Conservation (phyloP, 2,797 vertebrate species). For the Myiothlypis chrysogaster region DNA sequence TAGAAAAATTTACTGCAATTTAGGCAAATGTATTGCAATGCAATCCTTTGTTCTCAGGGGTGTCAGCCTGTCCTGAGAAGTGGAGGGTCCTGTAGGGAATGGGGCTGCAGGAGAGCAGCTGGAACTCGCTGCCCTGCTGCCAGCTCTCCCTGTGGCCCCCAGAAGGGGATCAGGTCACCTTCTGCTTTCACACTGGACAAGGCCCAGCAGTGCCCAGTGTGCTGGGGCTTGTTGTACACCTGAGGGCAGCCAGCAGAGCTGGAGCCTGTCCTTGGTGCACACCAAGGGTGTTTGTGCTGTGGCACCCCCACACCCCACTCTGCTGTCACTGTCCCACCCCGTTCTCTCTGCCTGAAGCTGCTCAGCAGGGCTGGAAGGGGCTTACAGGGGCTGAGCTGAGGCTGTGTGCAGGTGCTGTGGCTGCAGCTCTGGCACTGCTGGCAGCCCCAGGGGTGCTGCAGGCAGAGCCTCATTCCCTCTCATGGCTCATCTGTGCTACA, state of each 20-base stretch:
- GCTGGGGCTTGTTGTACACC: background rate
- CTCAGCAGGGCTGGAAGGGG: background rate
- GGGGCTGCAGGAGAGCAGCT: background rate
- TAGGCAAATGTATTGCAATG: background rate
- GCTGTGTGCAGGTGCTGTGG: background rate
- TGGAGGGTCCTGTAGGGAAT: rapidly evolving
- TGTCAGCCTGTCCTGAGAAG: background rate
- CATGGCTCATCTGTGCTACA: background rate
- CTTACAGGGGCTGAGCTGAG: background rate
- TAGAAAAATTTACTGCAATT: no score
- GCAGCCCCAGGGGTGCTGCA: background rate
- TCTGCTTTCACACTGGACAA: background rate
- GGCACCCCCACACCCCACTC: background rate
- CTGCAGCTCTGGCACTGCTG: background rate
- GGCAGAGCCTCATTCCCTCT: background rate
- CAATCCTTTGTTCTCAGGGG: background rate
- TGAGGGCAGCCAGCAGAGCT: background rate
- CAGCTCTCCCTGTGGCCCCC: background rate
- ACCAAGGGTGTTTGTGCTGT: background rate
- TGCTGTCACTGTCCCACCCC: rapidly evolving
- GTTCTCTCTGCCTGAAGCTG: background rate
- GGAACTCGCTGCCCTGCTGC: background rate
- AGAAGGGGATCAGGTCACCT: background rate
- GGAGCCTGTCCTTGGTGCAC: rapidly evolving
- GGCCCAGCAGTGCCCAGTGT: background rate